phyloP scores from a whole-genome alignment of 1,140 invertebrate species.

The Teleogryllus occipitalis region DNA sequence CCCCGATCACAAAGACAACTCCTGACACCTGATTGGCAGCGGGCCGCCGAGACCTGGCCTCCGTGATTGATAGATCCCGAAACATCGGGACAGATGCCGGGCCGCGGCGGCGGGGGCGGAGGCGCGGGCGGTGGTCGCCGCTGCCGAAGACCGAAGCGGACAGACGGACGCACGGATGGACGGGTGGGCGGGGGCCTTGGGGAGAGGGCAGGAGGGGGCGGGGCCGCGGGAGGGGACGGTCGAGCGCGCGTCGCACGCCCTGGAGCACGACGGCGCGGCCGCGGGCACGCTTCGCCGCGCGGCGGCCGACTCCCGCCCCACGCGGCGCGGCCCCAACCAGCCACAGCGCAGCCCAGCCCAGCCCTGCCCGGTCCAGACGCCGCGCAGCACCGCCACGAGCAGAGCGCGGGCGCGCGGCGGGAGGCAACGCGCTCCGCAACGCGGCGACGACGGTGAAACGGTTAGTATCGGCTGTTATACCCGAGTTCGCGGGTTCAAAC shows the following conservation, averaged over 20 bases:
- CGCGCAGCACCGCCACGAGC: neutral
- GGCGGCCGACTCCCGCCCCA: too few relatives aligned
- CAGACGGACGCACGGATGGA: neutral
- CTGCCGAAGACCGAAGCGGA: too few relatives aligned
- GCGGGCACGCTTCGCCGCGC: neutral
- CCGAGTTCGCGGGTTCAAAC: too few relatives aligned
- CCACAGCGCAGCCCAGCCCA: too few relatives aligned
- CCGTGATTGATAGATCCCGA: conserved; percentile 14
- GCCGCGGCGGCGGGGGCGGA: neutral
- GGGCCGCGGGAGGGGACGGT: neutral
- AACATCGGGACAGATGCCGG: conserved; percentile 8
- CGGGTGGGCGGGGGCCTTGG: neutral
- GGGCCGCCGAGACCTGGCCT: neutral
- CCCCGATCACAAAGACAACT: conserved; percentile 15
- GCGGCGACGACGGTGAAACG: neutral
- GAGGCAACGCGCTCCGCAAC: neutral
- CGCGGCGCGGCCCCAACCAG: too few relatives aligned
- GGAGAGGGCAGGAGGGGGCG: neutral
- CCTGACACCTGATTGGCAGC: conserved; percentile 15
- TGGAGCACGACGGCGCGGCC: neutral
- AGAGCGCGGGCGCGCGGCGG: neutral
- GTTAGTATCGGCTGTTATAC: too few relatives aligned
- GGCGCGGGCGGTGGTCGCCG: too few relatives aligned
- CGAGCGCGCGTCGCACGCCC: neutral
- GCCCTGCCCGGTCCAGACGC: neutral